A percentile compares a stretch with the other conserved stretches of the same genome.
phyloP scores from a whole-genome alignment of 2,888 invertebrate genomes.

The Drosophila algonquin region DNA sequence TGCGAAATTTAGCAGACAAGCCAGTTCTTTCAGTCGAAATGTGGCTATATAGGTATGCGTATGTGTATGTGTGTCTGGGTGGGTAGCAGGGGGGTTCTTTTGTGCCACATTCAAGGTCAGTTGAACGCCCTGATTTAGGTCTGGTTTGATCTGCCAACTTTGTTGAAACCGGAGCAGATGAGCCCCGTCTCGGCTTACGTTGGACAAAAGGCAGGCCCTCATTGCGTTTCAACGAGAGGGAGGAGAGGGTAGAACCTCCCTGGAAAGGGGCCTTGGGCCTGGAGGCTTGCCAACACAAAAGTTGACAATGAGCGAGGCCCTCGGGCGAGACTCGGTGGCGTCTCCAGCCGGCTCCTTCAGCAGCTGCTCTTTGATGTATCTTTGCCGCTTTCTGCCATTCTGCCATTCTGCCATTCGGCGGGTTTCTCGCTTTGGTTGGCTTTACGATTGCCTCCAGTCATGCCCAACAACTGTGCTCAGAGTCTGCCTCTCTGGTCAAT shows the following conservation, averaged over 20 bases:
- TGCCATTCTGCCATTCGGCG: too few species aligned
- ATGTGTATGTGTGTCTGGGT: conserved; percentile 23
- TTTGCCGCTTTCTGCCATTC: conserved; percentile 26
- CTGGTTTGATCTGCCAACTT: conserved; percentile 21
- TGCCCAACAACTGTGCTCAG: conserved; percentile 31
- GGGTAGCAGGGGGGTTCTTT: conserved; percentile 31
- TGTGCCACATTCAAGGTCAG: conserved; percentile 37
- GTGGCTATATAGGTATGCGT: conserved; percentile 16
- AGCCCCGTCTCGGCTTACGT: conserved; percentile 40
- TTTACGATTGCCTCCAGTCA: conserved; percentile 42
- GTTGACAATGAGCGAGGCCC: conserved; percentile 69
- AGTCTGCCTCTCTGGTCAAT: conserved; percentile 60
- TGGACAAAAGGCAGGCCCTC: conserved; percentile 43
- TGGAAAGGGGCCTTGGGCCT: conserved; percentile 5
- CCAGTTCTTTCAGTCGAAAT: conserved; percentile 20
- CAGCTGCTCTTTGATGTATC: conserved; percentile 11
- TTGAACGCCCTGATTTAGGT: conserved; percentile 35
- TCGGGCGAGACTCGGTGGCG: conserved; percentile 70
- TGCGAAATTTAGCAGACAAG: conserved; percentile 42
- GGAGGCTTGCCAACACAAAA: conserved; percentile 43
- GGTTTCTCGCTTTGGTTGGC: conserved; percentile 40
- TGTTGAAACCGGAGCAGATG: conserved; percentile 29
- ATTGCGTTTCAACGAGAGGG: conserved; percentile 37
- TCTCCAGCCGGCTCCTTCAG: conserved; percentile 30
- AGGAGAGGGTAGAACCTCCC: conserved; percentile 1